Evolutionary conservation across 2,888 invertebrate species (phyloP).

Genomic region (Tuta absoluta): DNA sequence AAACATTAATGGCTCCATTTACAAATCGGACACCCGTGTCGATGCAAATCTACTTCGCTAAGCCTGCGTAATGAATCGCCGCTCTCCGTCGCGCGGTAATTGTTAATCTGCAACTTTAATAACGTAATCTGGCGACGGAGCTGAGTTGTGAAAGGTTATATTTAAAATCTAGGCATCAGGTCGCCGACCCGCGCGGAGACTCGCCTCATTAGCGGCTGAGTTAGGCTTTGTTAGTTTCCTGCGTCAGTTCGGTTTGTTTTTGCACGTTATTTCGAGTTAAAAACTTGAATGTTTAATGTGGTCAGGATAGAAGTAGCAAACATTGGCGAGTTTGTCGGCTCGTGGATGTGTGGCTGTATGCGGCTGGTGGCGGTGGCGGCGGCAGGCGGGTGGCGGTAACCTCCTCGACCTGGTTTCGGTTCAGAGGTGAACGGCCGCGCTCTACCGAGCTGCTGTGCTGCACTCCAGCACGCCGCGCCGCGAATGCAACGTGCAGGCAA

Average conservation of each 20-base stretch:
- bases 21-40: constrained; percentile 30
- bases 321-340: background rate
- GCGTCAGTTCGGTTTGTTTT: background rate
- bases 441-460: constrained; percentile 48
- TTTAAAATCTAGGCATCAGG: constrained; percentile 25
- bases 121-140: constrained; percentile 16
- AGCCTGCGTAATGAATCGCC: constrained; percentile 37
- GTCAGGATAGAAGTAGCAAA: background rate
- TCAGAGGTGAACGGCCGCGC: constrained; percentile 73
- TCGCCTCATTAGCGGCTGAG: constrained; percentile 24
- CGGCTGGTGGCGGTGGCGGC: constrained; percentile 24
- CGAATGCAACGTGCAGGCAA: background rate
- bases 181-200: constrained; percentile 12
- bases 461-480: constrained; percentile 35
- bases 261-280: background rate
- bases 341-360: constrained; percentile 14
- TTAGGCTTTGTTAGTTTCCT: constrained; percentile 20
- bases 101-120: constrained; percentile 27
- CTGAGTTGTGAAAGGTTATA: constrained; percentile 22
- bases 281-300: background rate
- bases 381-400: constrained; percentile 48
- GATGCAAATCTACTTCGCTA: constrained; percentile 21
- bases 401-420: constrained; percentile 71
- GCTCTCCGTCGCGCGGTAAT: constrained; percentile 30
- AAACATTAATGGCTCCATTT: background rate